Evolutionary conservation across 2,113 vertebrate species (phyloP).

Genomic region (Fregata magnificens): DNA sequence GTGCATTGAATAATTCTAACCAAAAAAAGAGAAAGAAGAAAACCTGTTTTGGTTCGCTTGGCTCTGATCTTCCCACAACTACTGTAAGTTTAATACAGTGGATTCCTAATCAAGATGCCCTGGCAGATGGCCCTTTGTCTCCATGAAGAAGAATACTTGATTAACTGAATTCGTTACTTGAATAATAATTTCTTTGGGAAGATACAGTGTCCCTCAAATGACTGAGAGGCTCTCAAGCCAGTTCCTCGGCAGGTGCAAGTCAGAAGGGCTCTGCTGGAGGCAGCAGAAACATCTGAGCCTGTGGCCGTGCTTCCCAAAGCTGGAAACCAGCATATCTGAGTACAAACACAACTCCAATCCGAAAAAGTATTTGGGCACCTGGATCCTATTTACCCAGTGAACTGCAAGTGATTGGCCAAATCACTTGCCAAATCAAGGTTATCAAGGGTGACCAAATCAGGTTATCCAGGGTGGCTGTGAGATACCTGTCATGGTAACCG

Average conservation of each 20-base stretch:
- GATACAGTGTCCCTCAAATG: background rate
- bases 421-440: background rate
- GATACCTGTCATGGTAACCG: accelerated
- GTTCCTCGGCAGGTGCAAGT: accelerated
- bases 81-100: background rate
- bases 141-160: background rate
- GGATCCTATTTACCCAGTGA: background rate
- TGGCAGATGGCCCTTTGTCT: background rate
- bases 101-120: background rate
- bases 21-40: background rate
- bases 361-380: background rate
- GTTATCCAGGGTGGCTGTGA: background rate
- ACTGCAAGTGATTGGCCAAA: background rate
- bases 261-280: background rate
- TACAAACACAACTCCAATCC: background rate
- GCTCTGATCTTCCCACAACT: background rate
- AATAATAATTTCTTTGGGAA: background rate
- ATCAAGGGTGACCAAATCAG: background rate
- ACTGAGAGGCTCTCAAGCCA: background rate
- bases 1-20: background rate
- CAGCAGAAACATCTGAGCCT: background rate
- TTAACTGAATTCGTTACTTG: background rate
- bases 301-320: accelerated
- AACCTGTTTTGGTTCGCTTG: background rate
- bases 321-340: background rate